A percentile compares a stretch with the other conserved stretches of the same genome.
phyloP scores from a whole-genome alignment of 2,797 vertebrate genomes.

The Petrocephalus sullivani region DNA sequence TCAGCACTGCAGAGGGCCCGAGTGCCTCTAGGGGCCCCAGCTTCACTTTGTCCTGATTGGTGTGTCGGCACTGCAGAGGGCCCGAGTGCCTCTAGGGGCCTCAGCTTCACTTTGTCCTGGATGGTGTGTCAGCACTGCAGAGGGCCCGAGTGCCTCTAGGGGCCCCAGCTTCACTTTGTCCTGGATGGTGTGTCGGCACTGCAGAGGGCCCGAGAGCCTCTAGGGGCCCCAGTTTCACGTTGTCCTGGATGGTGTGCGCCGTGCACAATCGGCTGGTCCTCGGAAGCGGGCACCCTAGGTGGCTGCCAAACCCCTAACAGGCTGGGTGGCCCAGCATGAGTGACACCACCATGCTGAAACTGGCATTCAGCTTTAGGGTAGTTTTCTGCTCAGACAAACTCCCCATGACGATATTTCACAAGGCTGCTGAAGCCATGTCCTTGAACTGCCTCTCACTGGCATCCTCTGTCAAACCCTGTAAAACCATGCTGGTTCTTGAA shows the following conservation, averaged over 20 bases:
- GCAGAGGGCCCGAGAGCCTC: neutral
- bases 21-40: neutral
- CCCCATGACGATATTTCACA: neutral
- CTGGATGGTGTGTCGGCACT: neutral
- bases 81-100: neutral
- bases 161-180: neutral
- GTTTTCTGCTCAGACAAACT: neutral
- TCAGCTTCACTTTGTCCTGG: neutral
- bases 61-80: neutral
- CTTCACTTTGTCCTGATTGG: neutral
- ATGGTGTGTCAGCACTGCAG: neutral
- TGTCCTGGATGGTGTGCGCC: neutral
- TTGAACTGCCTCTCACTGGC: neutral
- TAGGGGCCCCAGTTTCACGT: neutral
- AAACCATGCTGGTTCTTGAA: neutral
- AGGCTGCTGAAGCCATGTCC: neutral
- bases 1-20: neutral
- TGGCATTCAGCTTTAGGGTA: neutral
- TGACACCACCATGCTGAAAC: neutral
- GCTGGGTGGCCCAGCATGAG: neutral
- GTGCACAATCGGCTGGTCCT: neutral
- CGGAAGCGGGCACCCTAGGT: neutral
- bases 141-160: neutral
- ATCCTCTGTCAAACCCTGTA: neutral
- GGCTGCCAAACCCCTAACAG: neutral